Percentiles rank a stretch among this genome's conserved stretches.
These are phyloP conservation scores for Periophthalmus magnuspinnatus DNA, from an alignment of 2,797 vertebrate genomes.

Conservation along the genomic window DNA sequence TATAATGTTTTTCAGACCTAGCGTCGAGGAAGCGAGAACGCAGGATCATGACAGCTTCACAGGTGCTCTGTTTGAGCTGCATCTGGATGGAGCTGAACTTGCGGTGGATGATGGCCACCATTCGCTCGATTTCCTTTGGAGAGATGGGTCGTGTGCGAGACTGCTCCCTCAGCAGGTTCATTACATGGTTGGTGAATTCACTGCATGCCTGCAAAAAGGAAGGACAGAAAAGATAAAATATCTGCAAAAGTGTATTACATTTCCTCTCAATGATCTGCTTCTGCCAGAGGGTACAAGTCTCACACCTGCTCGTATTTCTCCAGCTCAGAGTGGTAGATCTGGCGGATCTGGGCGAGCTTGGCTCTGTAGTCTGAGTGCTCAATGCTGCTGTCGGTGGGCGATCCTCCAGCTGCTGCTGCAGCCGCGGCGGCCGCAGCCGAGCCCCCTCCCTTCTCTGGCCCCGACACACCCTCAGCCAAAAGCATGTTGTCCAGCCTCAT, in stretches of 20 bases:
- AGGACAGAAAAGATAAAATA: conserved; percentile 24
- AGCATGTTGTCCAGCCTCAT: conserved; percentile 92
- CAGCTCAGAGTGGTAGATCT: conserved; percentile 92
- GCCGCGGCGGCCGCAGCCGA: conserved; percentile 82
- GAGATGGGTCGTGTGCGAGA: conserved; percentile 90
- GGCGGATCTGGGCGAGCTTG: conserved; percentile 90
- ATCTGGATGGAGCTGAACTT: conserved; percentile 97
- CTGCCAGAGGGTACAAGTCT: conserved; percentile 9
- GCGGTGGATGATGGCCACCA: conserved; percentile 93
- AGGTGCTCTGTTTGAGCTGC: conserved; percentile 94
- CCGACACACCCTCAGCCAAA: conserved; percentile 89
- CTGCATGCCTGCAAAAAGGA: conserved; percentile 82
- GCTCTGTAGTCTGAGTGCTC: conserved; percentile 93
- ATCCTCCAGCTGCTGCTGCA: conserved; percentile 86
- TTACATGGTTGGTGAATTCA: conserved; percentile 93
- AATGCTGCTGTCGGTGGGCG: conserved; percentile 88
- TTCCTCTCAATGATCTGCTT: not conserved
- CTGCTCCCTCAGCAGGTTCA: conserved; percentile 95
- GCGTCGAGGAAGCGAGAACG: conserved; percentile 91
- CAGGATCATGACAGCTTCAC: conserved; percentile 93
- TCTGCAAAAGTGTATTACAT: conserved; percentile 12
- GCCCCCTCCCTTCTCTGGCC: conserved; percentile 86
- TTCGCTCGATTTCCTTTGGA: conserved; percentile 92
- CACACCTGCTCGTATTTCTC: conserved; percentile 94
- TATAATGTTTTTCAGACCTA: conserved; percentile 75